phyloP scores from a whole-genome alignment of 1,140 invertebrate species.

The Dendroctonus valens region DNA sequence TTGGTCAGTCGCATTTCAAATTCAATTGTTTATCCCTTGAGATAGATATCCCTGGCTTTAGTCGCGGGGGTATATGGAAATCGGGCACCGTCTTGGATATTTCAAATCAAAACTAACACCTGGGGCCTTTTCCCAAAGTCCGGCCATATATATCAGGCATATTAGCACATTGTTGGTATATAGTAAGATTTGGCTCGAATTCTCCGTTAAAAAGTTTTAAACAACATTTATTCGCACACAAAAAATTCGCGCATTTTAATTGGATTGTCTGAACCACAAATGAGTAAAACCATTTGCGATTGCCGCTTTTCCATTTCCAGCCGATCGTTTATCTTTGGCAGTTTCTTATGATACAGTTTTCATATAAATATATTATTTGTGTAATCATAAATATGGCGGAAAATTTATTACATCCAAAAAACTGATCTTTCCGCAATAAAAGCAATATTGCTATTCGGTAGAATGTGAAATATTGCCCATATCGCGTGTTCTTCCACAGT shows the following conservation, averaged over 20 bases:
- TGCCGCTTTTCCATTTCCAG: too few species aligned
- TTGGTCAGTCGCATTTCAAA: constrained; percentile 51
- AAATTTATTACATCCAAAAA: constrained; percentile 17
- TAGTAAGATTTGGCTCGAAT: not conserved
- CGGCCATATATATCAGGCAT: constrained; percentile 38
- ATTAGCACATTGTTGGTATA: constrained; percentile 41
- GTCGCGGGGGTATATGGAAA: constrained; percentile 48
- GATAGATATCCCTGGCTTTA: constrained; percentile 46
- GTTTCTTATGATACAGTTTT: not conserved
- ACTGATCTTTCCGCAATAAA: constrained; percentile 27
- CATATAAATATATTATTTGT: constrained; percentile 3
- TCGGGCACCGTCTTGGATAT: constrained; percentile 44
- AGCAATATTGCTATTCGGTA: constrained; percentile 34
- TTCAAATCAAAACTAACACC: constrained; percentile 49
- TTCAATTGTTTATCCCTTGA: constrained; percentile 51
- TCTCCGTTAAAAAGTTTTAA: too few species aligned
- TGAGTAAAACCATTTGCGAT: too few species aligned
- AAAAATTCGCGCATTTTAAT: too few species aligned
- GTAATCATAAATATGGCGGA: constrained; percentile 11
- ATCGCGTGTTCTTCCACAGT: constrained; percentile 28
- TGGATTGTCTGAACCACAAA: too few species aligned
- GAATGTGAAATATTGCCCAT: constrained; percentile 35
- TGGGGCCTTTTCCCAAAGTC: constrained; percentile 36
- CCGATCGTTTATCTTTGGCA: too few species aligned
- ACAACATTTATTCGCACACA: too few species aligned